Percentiles rank a stretch among this genome's conserved stretches.
Conservation (phyloP, 2,113 vertebrate genomes). For the Raja brachyura region DNA sequence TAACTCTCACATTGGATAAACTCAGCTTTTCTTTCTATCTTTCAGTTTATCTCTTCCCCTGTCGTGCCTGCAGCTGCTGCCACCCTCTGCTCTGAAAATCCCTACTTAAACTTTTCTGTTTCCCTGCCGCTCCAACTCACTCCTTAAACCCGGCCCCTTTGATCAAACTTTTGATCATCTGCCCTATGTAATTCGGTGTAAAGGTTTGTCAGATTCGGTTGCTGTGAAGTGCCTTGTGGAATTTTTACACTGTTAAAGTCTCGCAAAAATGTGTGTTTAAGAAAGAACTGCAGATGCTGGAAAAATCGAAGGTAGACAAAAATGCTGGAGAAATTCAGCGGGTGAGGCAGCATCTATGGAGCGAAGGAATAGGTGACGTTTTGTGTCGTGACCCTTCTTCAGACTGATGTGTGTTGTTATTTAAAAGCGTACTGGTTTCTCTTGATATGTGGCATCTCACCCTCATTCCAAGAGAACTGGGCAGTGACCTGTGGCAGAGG, state of each 20-base stretch:
- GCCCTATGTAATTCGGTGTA: neutral
- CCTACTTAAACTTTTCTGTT: too few species aligned
- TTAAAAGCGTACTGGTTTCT: neutral
- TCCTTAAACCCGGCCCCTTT: neutral
- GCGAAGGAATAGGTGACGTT: too few species aligned
- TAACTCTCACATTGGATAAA: neutral
- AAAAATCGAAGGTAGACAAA: too few species aligned
- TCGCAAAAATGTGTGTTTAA: neutral
- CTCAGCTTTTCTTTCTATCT: neutral
- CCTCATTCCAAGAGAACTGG: neutral
- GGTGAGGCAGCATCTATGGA: too few species aligned
- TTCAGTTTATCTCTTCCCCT: neutral
- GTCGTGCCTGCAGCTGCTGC: neutral
- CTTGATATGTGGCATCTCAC: neutral
- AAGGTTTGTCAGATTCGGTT: neutral
- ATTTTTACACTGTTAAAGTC: too few species aligned
- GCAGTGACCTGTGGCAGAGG: neutral
- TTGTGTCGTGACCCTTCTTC: too few species aligned
- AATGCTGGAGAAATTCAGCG: too few species aligned
- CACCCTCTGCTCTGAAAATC: too few species aligned
- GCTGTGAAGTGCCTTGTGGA: too few species aligned
- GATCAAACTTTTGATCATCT: neutral
- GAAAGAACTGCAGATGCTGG: too few species aligned
- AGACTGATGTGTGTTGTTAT: neutral
- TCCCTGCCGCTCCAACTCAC: too few species aligned